A percentile compares a stretch with the other conserved stretches of the same genome.
Conservation (phyloP, 2,113 vertebrate species). For the Syngnathus typhle region DNA sequence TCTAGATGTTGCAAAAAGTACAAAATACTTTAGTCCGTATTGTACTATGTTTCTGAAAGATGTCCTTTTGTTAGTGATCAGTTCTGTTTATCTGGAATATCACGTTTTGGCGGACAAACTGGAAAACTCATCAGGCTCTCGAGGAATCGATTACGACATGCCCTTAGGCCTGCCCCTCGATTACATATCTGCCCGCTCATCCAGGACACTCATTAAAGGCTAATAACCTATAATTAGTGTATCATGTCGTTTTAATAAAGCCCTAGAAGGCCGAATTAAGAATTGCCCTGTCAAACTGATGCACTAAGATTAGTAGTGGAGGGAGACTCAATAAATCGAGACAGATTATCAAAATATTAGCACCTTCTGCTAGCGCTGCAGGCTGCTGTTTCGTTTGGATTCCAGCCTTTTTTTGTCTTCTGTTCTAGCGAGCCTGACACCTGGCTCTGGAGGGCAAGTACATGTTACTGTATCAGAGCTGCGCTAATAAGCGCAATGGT, state of each 20-base stretch:
- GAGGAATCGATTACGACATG: constrained; percentile 40
- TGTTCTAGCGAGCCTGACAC: constrained; percentile 41
- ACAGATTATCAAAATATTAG: constrained; percentile 42
- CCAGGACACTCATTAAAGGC: constrained; percentile 58
- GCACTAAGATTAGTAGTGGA: constrained; percentile 50
- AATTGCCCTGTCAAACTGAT: constrained; percentile 46
- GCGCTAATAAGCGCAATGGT: constrained; percentile 49
- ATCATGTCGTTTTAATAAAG: constrained; percentile 69
- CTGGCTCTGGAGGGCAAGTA: constrained; percentile 54
- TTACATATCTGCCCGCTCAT: constrained; percentile 61
- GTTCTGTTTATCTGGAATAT: constrained; percentile 2
- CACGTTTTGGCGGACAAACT: constrained; percentile 4
- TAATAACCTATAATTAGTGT: constrained; percentile 73
- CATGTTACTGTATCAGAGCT: constrained; percentile 56
- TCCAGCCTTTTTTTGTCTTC: constrained; percentile 6
- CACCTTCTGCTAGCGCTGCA: constrained; percentile 15
- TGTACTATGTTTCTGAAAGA: neutral
- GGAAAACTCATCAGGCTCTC: constrained; percentile 16
- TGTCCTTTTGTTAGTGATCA: neutral
- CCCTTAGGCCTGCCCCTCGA: constrained; percentile 44
- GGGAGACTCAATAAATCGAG: constrained; percentile 42
- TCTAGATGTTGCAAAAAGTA: neutral
- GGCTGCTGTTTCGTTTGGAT: constrained; percentile 41
- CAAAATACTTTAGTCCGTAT: neutral
- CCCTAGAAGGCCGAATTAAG: constrained; percentile 46